These are phyloP conservation scores for Polydesmus complanatus DNA, from an alignment of 2,888 invertebrate species.

Conservation along the genomic window DNA sequence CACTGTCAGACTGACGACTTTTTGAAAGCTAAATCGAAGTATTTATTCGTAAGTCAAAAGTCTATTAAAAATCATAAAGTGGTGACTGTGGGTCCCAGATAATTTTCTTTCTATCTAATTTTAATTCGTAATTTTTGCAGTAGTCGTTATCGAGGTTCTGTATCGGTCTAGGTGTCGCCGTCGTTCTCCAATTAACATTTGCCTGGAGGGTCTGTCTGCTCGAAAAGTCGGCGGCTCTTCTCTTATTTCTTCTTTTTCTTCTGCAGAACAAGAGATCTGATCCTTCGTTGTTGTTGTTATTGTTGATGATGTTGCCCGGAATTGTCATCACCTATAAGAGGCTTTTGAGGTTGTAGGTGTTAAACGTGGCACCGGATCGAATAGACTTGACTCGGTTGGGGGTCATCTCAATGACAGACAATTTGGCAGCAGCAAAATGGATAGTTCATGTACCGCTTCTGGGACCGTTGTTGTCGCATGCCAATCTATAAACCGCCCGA, in stretches of 20 bases:
- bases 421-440: constrained; percentile 15
- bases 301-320: background rate
- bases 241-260: background rate
- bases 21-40: too few species aligned
- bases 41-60: too few species aligned
- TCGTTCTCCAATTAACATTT: background rate
- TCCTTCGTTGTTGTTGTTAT: background rate
- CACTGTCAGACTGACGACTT: too few species aligned
- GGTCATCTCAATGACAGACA: constrained; percentile 5
- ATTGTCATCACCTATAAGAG: background rate
- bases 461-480: constrained; percentile 6
- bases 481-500: background rate
- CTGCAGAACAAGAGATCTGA: background rate
- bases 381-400: constrained; percentile 3
- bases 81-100: background rate
- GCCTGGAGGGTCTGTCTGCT: background rate
- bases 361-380: background rate
- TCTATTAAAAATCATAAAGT: background rate
- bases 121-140: too few species aligned
- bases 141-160: too few species aligned
- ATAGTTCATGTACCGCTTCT: constrained; percentile 16
- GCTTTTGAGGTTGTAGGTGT: too few species aligned
- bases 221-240: background rate
- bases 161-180: background rate
- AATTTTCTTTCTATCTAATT: background rate